Conservation (phyloP, 2,888 invertebrate genomes). For the Iphiclides podalirius region DNA sequence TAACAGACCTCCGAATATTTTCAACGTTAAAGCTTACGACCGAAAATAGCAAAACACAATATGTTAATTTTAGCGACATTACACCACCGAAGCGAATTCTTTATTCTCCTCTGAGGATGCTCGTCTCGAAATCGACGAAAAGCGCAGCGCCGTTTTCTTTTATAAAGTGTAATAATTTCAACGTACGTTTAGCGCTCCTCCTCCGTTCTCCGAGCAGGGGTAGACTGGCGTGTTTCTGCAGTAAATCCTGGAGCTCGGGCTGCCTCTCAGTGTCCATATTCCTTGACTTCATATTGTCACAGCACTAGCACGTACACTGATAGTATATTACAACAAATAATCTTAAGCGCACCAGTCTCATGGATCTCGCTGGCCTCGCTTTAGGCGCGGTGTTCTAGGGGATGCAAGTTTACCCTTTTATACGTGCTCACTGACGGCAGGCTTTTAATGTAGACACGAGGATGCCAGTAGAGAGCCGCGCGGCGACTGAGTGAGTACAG, state of each 20-base stretch:
- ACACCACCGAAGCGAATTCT: slow-evolving; percentile 50
- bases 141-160: too few species aligned
- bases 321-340: too few species aligned
- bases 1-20: too few species aligned
- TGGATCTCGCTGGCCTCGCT: too few species aligned
- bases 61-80: slow-evolving; percentile 38
- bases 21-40: too few species aligned
- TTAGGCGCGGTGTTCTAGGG: too few species aligned
- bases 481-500: slow-evolving; percentile 49
- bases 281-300: slow-evolving; percentile 52
- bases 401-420: slow-evolving; percentile 35
- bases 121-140: too few species aligned
- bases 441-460: slow-evolving; percentile 50
- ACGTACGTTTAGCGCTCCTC: slow-evolving; percentile 64
- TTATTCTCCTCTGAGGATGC: too few species aligned
- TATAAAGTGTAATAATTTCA: background rate
- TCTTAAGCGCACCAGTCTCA: too few species aligned
- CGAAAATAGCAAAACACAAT: background rate
- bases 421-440: slow-evolving; percentile 34
- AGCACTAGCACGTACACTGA: slow-evolving; percentile 42
- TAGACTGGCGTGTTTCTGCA: slow-evolving; percentile 56
- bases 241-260: slow-evolving; percentile 67
- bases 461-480: slow-evolving; percentile 59
- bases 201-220: slow-evolving; percentile 44
- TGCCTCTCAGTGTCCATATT: slow-evolving; percentile 44